Evolutionary conservation across 2,888 invertebrate species (phyloP).

Genomic region (Saturnia japonica): DNA sequence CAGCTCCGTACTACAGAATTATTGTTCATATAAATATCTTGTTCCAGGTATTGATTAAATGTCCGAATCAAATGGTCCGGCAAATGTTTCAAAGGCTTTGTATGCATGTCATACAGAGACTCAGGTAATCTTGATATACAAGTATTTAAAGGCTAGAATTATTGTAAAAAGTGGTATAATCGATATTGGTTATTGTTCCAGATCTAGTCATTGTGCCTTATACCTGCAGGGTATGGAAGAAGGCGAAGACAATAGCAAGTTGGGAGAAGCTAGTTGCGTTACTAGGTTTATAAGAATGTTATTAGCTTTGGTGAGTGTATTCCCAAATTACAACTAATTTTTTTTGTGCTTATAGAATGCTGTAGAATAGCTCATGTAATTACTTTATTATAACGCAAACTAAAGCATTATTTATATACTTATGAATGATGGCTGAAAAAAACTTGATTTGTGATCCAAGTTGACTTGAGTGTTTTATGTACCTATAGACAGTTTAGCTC

Average conservation of each 20-base stretch:
- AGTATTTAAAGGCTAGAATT: slow-evolving; percentile 15
- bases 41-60: slow-evolving; percentile 92
- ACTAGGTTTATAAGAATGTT: slow-evolving; percentile 95
- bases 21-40: slow-evolving; percentile 19
- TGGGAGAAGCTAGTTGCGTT: slow-evolving; percentile 93
- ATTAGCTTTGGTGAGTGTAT: slow-evolving; percentile 86
- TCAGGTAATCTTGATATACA: slow-evolving; percentile 79
- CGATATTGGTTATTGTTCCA: slow-evolving; percentile 43
- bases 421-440: too few relatives aligned
- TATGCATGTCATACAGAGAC: slow-evolving; percentile 95
- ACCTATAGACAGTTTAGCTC: too few relatives aligned
- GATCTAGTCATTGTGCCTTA: slow-evolving; percentile 84
- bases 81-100: slow-evolving; percentile 98
- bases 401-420: too few relatives aligned
- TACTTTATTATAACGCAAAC: too few relatives aligned
- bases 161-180: slow-evolving; percentile 24
- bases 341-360: too few relatives aligned
- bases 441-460: too few relatives aligned
- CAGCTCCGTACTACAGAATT: neutral
- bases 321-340: neutral
- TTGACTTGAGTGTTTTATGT: too few relatives aligned
- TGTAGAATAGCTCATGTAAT: too few relatives aligned
- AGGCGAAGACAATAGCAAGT: slow-evolving; percentile 80
- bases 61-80: slow-evolving; percentile 97
- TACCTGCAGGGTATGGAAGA: slow-evolving; percentile 83